These are phyloP conservation scores for Chrysocyon brachyurus DNA, from an alignment of 2,797 vertebrate species.

Conservation along the genomic window DNA sequence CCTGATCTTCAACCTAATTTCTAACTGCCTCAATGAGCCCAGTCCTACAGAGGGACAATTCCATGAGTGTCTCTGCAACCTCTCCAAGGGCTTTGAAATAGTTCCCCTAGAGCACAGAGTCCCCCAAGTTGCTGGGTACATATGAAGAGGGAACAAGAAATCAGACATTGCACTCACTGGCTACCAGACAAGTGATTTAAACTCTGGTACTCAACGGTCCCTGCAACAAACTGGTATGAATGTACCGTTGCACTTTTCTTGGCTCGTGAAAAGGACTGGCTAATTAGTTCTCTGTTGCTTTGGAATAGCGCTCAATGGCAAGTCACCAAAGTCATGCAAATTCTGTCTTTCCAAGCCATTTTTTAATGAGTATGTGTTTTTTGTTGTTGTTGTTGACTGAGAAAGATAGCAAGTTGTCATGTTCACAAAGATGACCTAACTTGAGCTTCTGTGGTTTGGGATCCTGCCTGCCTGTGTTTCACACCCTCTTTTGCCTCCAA, in stretches of 20 bases:
- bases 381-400: slow-evolving; percentile 62
- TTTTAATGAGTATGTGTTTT: slow-evolving; percentile 56
- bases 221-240: neutral
- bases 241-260: neutral
- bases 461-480: slow-evolving; percentile 73
- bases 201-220: neutral
- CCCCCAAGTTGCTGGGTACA: neutral
- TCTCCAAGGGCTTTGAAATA: neutral
- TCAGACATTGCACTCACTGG: neutral
- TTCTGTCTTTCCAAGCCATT: slow-evolving; percentile 30
- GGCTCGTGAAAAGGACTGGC: neutral
- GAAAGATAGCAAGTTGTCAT: slow-evolving; percentile 82
- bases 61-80: neutral
- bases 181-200: neutral
- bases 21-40: neutral
- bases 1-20: neutral
- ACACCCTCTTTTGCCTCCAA: slow-evolving; percentile 80
- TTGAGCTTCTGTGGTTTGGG: slow-evolving; percentile 81
- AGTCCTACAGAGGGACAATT: neutral
- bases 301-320: neutral
- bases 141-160: neutral
- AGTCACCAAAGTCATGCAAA: neutral
- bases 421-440: slow-evolving; percentile 72
- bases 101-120: neutral
- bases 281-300: neutral